Percentiles rank a stretch among this genome's conserved stretches.
phyloP scores from a whole-genome alignment of 2,888 invertebrate genomes.

The Dichetophora obliterata region DNA sequence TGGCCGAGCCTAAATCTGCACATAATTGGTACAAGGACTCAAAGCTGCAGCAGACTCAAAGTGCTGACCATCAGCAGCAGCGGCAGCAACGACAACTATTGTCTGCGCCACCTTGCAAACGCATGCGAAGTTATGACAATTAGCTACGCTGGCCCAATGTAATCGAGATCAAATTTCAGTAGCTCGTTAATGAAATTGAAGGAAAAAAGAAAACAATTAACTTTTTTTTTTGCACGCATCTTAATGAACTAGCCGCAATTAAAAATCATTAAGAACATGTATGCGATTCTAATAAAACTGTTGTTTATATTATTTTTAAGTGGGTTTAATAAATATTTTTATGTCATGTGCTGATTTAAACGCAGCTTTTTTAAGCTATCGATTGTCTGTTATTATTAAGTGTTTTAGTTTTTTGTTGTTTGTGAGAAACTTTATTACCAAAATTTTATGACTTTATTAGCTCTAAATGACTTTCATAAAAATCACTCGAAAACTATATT shows the following conservation, averaged over 20 bases:
- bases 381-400: neutral
- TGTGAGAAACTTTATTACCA: neutral
- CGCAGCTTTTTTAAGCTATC: neutral
- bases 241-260: slow-evolving; percentile 7
- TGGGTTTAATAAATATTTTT: neutral
- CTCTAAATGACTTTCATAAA: neutral
- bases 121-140: slow-evolving; percentile 25
- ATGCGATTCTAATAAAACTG: neutral
- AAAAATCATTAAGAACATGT: neutral
- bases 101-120: neutral
- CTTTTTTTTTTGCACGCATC: neutral
- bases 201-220: neutral
- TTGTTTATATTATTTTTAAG: neutral
- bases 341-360: neutral
- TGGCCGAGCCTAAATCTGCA: neutral
- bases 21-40: neutral
- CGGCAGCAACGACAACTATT: neutral
- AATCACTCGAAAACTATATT: neutral
- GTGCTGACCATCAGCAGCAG: neutral
- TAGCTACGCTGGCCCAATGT: slow-evolving; percentile 25
- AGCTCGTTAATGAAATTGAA: slow-evolving; percentile 26
- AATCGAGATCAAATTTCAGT: slow-evolving; percentile 29
- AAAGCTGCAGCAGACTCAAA: neutral
- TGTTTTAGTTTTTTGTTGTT: neutral
- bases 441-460: slow-evolving; percentile 8